Evolutionary conservation across 2,888 invertebrate genomes (phyloP), one percentile per base, ranked within the genome.

Genomic region (Nymphalis c-album): DNA sequence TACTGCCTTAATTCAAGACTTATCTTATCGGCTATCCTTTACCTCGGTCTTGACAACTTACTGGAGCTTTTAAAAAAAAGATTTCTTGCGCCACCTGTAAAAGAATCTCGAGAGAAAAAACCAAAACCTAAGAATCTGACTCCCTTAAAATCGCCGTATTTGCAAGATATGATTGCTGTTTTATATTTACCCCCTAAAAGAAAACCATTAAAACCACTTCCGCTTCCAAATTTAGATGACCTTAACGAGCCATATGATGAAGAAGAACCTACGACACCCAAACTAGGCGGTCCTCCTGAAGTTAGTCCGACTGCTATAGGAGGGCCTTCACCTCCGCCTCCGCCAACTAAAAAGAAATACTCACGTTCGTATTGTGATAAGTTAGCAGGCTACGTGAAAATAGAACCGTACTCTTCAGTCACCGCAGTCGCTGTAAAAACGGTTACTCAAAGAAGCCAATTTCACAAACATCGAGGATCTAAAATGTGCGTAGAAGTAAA

Each of bases 271-370:
- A 76, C 80, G 1, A 76, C 84, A 22, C 71, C 67, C 0, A 86
- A 83, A 71, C 80, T 22, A 22, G 22, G 22, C 22, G 22, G 22
- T 22, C 22, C 84, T 2, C 83, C 85, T 26, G 22, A 22, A 0
- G 86, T 86, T 0, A 85, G 80, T 0, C 80, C 79, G 40, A 0
- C 40, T 40, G 13, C n/a, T n/a, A n/a, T 3, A 2, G 7, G 26
- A 0, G 86, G n/a, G n/a, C n/a, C n/a, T n/a, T 86, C 0, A n/a
- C n/a, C n/a, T n/a, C 88, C 89, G 1, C 90, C 90, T 0, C 87
- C 88, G 10, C 86, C 85, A 2, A 86, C 89, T 0, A 89, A 86
- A 67, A 89, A 88, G 60, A 82, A 79, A 67, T 58, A 90, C 47
- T 81, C 89, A 0, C 71, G 71, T 35, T 72, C 78, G 10, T 83